Conservation (phyloP, 2,888 invertebrate species). For the Asteroscopus sphinx region DNA sequence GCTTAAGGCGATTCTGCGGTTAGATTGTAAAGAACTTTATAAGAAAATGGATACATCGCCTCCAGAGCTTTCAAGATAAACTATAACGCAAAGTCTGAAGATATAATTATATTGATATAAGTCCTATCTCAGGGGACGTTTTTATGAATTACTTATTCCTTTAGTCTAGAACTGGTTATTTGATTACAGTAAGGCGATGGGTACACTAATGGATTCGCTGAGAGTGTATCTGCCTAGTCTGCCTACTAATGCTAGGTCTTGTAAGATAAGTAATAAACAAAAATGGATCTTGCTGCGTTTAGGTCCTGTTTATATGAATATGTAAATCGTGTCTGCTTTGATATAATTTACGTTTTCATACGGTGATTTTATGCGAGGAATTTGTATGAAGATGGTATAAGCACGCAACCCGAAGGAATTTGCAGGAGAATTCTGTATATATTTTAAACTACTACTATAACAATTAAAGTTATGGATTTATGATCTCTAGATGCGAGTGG, state of each 20-base stretch:
- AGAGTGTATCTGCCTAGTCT: constrained; percentile 45
- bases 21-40: constrained; percentile 78
- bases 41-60: constrained; percentile 75
- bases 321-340: constrained; percentile 33
- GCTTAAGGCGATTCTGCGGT: constrained; percentile 83
- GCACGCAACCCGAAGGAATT: constrained; percentile 36
- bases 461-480: too few species aligned
- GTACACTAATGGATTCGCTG: constrained; percentile 56
- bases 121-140: constrained; percentile 67
- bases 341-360: constrained; percentile 42
- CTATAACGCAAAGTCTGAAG: constrained; percentile 70
- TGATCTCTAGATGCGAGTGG: too few species aligned
- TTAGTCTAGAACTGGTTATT: constrained; percentile 60
- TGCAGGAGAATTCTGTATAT: constrained; percentile 6
- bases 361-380: constrained; percentile 34
- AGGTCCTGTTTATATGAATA: constrained; percentile 33
- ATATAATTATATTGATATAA: constrained; percentile 78
- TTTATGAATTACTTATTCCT: constrained; percentile 71
- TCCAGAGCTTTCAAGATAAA: constrained; percentile 72
- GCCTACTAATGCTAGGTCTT: constrained; percentile 38
- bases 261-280: constrained; percentile 50
- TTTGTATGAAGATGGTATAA: constrained; percentile 25
- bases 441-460: too few species aligned
- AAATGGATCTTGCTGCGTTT: constrained; percentile 28
- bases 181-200: constrained; percentile 52